Conservation (phyloP, 1,140 invertebrate genomes). For the Dryas iulia region DNA sequence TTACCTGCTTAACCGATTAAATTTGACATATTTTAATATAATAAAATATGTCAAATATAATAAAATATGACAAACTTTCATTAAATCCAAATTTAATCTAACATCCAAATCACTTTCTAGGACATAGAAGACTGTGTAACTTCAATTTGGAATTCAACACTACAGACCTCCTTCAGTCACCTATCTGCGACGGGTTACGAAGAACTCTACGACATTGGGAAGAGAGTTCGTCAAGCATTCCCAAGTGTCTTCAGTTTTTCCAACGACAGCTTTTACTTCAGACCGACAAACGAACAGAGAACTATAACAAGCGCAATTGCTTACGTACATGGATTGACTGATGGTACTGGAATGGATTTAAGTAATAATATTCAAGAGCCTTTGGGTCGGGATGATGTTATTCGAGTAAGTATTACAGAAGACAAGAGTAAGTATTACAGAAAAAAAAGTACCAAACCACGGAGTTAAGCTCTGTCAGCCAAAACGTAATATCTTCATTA, state of each 20-base stretch:
- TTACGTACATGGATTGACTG: constrained; percentile 51
- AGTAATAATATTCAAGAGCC: constrained; percentile 35
- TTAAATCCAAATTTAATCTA: not conserved
- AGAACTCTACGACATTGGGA: constrained; percentile 56
- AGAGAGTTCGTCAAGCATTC: constrained; percentile 42
- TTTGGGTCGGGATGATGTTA: constrained; percentile 45
- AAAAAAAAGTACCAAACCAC: no score
- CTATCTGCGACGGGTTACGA: constrained; percentile 61
- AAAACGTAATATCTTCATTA: no score
- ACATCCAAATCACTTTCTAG: constrained; percentile 28
- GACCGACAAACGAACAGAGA: constrained; percentile 57
- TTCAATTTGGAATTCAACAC: constrained; percentile 57
- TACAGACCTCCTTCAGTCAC: constrained; percentile 47
- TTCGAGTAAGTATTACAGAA: constrained; percentile 44
- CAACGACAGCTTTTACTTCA: constrained; percentile 50
- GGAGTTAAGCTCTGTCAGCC: no score
- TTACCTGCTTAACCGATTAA: no score
- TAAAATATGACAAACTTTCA: no score
- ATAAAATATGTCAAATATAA: no score
- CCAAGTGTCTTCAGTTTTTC: constrained; percentile 43
- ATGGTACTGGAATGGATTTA: constrained; percentile 42
- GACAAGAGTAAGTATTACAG: no score
- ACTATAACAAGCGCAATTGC: constrained; percentile 61
- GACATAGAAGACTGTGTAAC: constrained; percentile 55
- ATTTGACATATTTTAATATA: no score